Percentiles rank a stretch among this genome's conserved stretches.
Evolutionary conservation across 2,113 vertebrate genomes (phyloP).

Genomic region (Notothenia coriiceps): DNA sequence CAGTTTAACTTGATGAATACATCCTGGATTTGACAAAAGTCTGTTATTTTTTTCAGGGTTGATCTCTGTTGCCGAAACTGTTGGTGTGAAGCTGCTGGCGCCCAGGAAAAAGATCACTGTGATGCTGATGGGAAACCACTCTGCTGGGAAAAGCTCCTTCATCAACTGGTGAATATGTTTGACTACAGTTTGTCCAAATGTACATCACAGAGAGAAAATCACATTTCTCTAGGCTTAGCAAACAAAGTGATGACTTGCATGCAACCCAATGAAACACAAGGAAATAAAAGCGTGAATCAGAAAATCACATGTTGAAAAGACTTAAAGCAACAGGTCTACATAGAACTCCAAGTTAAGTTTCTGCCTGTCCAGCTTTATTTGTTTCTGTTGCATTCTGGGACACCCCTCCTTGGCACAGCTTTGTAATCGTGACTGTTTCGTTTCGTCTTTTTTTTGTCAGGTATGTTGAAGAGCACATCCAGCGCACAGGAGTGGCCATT

Average conservation of each 20-base stretch:
- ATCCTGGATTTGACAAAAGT: background rate
- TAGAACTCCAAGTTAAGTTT: no score
- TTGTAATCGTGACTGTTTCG: background rate
- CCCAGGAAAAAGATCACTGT: slow-evolving; percentile 89
- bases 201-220: background rate
- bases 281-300: background rate
- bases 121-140: slow-evolving; percentile 90
- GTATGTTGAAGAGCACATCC: slow-evolving; percentile 91
- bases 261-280: background rate
- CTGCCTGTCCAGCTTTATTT: background rate
- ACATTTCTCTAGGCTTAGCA: background rate
- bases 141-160: slow-evolving; percentile 90
- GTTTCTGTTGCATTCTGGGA: background rate
- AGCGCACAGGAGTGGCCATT: slow-evolving; percentile 89
- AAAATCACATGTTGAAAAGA: background rate
- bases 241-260: background rate
- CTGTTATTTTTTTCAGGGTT: slow-evolving; percentile 72
- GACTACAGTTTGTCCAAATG: background rate
- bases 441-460: slow-evolving; percentile 57
- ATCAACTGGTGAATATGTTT: slow-evolving; percentile 85
- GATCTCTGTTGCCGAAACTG: slow-evolving; percentile 82
- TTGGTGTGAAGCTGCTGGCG: slow-evolving; percentile 84
- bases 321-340: no score
- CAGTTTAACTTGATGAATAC: background rate
- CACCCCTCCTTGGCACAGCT: background rate